Evolutionary conservation across 2,888 invertebrate species (phyloP).

Genomic region (Hipparchia sbordonii): DNA sequence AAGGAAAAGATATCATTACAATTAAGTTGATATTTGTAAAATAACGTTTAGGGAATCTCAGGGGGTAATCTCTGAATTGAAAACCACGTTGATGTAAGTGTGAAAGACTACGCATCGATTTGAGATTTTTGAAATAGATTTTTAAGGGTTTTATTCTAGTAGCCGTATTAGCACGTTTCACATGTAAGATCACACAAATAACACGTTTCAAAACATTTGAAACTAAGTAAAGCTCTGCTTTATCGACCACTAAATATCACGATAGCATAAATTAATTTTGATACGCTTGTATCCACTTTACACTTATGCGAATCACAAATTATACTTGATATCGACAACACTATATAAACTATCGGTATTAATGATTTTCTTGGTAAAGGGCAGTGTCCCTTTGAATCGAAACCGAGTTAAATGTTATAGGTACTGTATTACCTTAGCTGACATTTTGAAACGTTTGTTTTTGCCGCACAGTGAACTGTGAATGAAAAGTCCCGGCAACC

Average conservation of each 20-base stretch:
- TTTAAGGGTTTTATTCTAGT: too few species aligned
- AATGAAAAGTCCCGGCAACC: constrained; percentile 67
- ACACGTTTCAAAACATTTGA: neutral
- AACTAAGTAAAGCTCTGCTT: neutral
- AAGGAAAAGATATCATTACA: constrained; percentile 46
- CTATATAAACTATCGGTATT: constrained; percentile 3
- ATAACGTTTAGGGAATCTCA: neutral
- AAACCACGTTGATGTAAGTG: too few species aligned
- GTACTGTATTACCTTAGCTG: constrained; percentile 69
- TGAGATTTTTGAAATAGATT: too few species aligned
- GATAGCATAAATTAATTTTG: neutral
- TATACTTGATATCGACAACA: neutral
- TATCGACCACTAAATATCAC: neutral
- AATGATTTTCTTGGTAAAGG: constrained; percentile 10
- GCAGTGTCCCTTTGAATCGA: constrained; percentile 12
- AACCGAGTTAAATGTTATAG: constrained; percentile 27
- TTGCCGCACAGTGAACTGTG: constrained; percentile 72
- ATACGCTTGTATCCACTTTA: constrained; percentile 4
- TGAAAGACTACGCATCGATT: too few species aligned
- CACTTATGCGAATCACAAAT: neutral
- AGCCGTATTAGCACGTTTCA: neutral
- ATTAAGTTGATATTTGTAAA: neutral
- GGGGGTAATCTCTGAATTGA: neutral
- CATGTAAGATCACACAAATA: neutral
- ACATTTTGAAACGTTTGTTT: constrained; percentile 74